Base-by-base conservation (phyloP, 1,140 invertebrate species). In the Cheumatopsyche charites region DNA sequence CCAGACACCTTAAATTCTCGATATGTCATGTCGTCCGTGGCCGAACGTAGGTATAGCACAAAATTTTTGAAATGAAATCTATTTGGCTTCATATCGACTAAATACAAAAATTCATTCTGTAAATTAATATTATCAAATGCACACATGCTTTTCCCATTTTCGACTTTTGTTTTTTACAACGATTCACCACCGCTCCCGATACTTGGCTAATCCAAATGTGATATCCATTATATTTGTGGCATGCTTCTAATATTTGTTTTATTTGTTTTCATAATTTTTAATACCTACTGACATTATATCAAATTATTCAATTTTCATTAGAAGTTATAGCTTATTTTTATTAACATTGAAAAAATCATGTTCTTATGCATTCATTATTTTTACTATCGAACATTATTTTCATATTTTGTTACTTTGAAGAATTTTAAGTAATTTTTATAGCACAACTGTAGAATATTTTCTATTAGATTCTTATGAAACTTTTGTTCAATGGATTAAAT, bases 21-120 rank as follows among this genome's bases (percentile, higher is more conserved):
- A 72, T n/a, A n/a, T n/a, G n/a, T n/a, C n/a, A n/a, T 49, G 26
- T 19, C 67, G 63, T 73, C 74, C 73, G 29, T 65, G 45, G 45
- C n/a, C 26, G 52, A 63, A 75, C 67, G 69, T 75, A 73, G 63
- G 74, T 75, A 75, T 62, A 63, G 71, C 71, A 75, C 68, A 26
- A 26, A 55, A 47, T 29, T 26, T 67, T 29, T 29, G 45, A 49
- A 29, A 21, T 47, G 19, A 67, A 29, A 67, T 47, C 11, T 26
- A 62, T 42, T 23, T 45, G 67, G 52, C 67, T 68, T 61, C 15
- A 6, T 13, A 26, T 62, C 68, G 7, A 67, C 21, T 52, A 47
- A 62, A 29, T n/a, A n/a, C n/a, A 67, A 52, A 61, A 68, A 19
- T 62, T 49, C 68, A 45, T 4, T 70, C 62, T 70, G 55, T 62